These are phyloP conservation scores for Zonotrichia albicollis DNA, from an alignment of 2,797 vertebrate genomes.

Conservation along the genomic window DNA sequence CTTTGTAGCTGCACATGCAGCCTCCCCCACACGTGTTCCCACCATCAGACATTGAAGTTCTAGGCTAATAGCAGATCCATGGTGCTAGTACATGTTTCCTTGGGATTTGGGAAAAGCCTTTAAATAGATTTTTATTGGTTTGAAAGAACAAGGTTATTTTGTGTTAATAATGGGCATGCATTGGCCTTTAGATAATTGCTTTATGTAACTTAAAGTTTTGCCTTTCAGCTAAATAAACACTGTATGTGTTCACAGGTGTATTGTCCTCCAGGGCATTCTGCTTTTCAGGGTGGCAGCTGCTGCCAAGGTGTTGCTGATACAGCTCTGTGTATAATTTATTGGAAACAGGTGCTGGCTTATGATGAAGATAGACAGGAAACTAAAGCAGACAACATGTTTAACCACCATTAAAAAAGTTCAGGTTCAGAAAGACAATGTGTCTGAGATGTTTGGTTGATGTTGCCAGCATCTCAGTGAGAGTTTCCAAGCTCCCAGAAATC, in stretches of 20 bases:
- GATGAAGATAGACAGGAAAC: constrained; percentile 82
- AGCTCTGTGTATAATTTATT: constrained; percentile 78
- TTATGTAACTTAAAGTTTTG: constrained; percentile 77
- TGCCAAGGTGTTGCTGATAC: constrained; percentile 82
- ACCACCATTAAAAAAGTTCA: constrained; percentile 76
- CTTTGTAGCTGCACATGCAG: constrained; percentile 32
- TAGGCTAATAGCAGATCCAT: constrained; percentile 51
- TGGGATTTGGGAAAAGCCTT: constrained; percentile 75
- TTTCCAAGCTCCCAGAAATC: constrained; percentile 66
- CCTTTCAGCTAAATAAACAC: constrained; percentile 81
- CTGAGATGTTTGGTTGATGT: constrained; percentile 75
- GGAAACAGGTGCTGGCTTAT: constrained; percentile 79
- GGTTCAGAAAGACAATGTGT: constrained; percentile 78
- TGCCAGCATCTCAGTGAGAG: constrained; percentile 67
- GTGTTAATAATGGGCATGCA: constrained; percentile 79
- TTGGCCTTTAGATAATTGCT: constrained; percentile 80
- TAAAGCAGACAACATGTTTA: constrained; percentile 80
- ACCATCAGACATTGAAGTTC: constrained; percentile 47
- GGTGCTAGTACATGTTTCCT: constrained; percentile 50
- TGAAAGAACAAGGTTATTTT: constrained; percentile 80
- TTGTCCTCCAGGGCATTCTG: constrained; percentile 77
- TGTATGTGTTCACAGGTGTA: constrained; percentile 83
- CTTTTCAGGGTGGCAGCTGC: constrained; percentile 76
- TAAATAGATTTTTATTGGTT: constrained; percentile 79
- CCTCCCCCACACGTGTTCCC: constrained; percentile 41